Base-by-base conservation (phyloP, 1,140 invertebrate species). In the Platorchestia sp. region DNA sequence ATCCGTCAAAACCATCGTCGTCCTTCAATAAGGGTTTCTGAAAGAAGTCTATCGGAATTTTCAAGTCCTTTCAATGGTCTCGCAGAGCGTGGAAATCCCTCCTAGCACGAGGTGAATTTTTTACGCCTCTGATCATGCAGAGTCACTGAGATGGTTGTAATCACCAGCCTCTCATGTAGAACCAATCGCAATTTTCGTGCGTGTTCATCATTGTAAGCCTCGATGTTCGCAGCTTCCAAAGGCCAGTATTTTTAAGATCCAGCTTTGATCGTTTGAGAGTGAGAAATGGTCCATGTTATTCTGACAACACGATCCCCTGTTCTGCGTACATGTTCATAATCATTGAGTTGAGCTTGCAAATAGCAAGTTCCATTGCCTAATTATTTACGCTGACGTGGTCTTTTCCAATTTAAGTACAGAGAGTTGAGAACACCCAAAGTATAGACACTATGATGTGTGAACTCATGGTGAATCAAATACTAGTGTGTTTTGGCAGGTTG, bases 111-210 rank as follows among this genome's bases (percentile, higher is more conserved):
- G 91, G 44, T 93, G 44, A 44, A 93, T 93, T 93, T 93, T 93
- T 93, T 93, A 93, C 45, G 91, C 91, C 45, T 40, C 43, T 93
- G 91, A 93, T 93, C 91, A 93, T 93, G 91, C 91, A 93, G 44
- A 93, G 91, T 93, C 91, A 93, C 91, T 44, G 45, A 93, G 91
- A 93, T 47, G 91, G 43, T 40, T 47, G 43, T 93, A 93, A 93
- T 93, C 91, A 93, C 91, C 91, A 45, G 91, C 91, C 91, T 93
- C 91, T 93, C 91, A 93, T 44, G 43, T 93, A 93, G 91, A 93
- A 93, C 91, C 91, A 93, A 93, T 93, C 91, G 91, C 91, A 44
- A 93, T 93, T 93, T 93, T 45, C 91, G 91, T 93, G 91, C 91
- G 45, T 93, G 91, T 93, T 93, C 91, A 44, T 93, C 91, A 93